Percentiles rank a stretch among this genome's conserved stretches.
phyloP scores from a whole-genome alignment of 2,113 vertebrate genomes.

The Leiothrix lutea region DNA sequence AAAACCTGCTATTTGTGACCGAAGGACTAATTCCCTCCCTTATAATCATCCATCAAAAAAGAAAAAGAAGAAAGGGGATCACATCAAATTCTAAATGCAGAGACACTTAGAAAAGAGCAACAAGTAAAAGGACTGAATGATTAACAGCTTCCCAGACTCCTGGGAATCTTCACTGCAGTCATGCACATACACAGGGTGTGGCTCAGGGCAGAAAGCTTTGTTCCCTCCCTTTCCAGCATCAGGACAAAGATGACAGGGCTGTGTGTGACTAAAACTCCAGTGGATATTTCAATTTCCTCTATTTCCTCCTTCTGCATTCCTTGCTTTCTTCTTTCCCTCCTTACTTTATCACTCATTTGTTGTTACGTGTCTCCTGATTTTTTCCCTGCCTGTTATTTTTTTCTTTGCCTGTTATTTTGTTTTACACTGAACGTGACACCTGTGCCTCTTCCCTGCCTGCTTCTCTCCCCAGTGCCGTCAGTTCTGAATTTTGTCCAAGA shows the following conservation, averaged over 20 bases:
- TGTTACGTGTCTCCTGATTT: rapidly evolving
- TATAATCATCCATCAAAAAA: neutral
- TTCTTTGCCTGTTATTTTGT: neutral
- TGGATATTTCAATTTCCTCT: slow-evolving; percentile 20
- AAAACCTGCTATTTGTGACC: neutral
- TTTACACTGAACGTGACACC: neutral
- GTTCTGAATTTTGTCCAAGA: neutral
- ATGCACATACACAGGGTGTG: rapidly evolving
- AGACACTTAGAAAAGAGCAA: neutral
- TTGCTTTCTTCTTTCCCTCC: neutral
- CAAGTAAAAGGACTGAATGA: neutral
- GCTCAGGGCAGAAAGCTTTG: neutral
- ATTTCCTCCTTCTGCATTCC: neutral
- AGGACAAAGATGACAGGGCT: neutral
- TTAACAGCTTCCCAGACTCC: neutral
- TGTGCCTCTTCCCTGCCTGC: neutral
- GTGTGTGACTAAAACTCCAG: neutral
- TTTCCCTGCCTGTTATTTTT: neutral
- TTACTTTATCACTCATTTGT: neutral
- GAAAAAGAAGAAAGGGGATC: neutral
- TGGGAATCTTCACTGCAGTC: neutral
- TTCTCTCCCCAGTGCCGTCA: neutral
- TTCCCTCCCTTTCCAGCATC: neutral
- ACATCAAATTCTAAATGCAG: neutral
- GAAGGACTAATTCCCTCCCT: neutral